These are phyloP conservation scores for Strigamia transsilvanica DNA, from an alignment of 2,888 invertebrate genomes.

Conservation along the genomic window DNA sequence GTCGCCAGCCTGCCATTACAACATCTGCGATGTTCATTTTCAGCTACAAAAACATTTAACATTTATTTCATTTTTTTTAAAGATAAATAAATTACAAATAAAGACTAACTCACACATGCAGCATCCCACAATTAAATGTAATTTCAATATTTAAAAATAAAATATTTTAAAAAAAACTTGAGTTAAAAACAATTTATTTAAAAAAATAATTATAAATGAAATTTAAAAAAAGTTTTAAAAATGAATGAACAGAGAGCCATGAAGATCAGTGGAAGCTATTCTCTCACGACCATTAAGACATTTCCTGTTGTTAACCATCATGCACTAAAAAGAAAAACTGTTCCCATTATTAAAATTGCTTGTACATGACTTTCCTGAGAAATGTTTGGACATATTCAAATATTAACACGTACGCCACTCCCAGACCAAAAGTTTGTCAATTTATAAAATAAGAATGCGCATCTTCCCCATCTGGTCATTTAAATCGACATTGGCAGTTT, in stretches of 20 bases:
- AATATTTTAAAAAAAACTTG: background rate
- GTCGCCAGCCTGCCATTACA: conserved; percentile 46
- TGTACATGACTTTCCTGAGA: conserved; percentile 20
- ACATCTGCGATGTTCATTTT: conserved; percentile 45
- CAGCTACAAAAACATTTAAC: conserved; percentile 27
- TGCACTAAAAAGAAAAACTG: conserved; percentile 45
- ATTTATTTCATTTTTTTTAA: background rate
- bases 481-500: too few species aligned
- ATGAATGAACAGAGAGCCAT: conserved; percentile 29
- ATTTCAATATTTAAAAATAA: background rate
- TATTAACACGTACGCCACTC: background rate
- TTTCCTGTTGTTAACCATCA: conserved; percentile 46
- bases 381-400: background rate
- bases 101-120: background rate
- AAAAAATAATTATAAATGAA: background rate
- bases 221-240: background rate
- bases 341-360: conserved; percentile 31
- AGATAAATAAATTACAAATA: background rate
- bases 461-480: too few species aligned
- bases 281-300: conserved; percentile 47
- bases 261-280: conserved; percentile 35
- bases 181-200: background rate
- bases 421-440: background rate
- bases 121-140: background rate
- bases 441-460: background rate